Base-by-base conservation (phyloP, 1,140 invertebrate genomes). In the Ruditapes philippinarum region DNA sequence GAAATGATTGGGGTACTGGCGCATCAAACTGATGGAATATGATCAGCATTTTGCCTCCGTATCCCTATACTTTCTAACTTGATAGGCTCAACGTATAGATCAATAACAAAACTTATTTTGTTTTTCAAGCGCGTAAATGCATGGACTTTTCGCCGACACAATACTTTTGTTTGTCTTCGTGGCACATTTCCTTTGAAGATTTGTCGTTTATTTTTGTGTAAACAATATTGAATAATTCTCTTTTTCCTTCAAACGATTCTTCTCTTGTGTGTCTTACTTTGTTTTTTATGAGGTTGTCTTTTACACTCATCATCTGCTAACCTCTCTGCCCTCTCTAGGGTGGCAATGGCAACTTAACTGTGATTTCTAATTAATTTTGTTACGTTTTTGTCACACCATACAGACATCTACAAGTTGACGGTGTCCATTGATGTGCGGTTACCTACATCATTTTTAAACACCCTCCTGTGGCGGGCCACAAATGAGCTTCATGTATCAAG, bases 341-440 rank as follows among this genome's bases (percentile, higher is more conserved):
- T 70, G 65, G 65, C 38, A 70, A 70, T 36, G 65, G 65, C 65
- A 70, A 36, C 14, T 31, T 31, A 14, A 33, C 65, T 70, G 62
- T 84, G 82, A 84, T 73, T 84, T 84, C 49, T 65, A 68, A 84
- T 84, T 84, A 73, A 73, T 84, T 84, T 51, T 19, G 40, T 84
- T 42, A 38, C 49, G 62, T 73, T 83, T 83, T 65, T 84, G 54
- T 70, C 38, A 45, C n/a, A 38, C 25, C 25, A 28, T 14, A 28
- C 11, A 28, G 82, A 73, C 65, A 84, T 68, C 65, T 74, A 73
- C 45, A 31, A 49, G 45, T 25, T 31, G 65, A 5, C 49, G 68
- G 40, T 73, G 38, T 25, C 82, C 62, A 84, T 84, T 84, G 82
- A 84, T 49, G 65, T 73, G 82, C 60, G 65, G 65, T 84, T 70